These are phyloP conservation scores for Hirudinaria manillensis DNA, from an alignment of 2,888 invertebrate species.

Conservation along the genomic window DNA sequence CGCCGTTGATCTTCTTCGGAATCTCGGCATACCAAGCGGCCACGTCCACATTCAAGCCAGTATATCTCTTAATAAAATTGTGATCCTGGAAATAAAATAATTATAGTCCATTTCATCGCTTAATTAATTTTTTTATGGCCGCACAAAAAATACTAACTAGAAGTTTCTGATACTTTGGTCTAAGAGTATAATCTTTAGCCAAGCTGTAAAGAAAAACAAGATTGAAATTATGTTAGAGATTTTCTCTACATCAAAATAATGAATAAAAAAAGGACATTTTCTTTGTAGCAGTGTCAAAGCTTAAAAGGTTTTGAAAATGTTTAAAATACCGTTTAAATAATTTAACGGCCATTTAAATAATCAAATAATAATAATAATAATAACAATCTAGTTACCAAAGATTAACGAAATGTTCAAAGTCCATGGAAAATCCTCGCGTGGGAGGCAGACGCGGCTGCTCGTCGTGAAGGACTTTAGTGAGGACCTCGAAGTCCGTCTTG, in stretches of 20 bases:
- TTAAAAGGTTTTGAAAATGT: too few species aligned
- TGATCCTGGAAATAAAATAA: slow-evolving; percentile 60
- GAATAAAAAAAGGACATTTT: background rate
- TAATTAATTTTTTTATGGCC: background rate
- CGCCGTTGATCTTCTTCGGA: slow-evolving; percentile 1
- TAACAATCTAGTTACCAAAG: slow-evolving; percentile 65
- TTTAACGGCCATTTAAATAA: background rate
- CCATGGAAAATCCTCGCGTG: slow-evolving; percentile 70
- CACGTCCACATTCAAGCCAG: slow-evolving; percentile 63
- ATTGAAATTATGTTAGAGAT: background rate
- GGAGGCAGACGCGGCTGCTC: slow-evolving; percentile 63
- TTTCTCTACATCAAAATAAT: background rate
- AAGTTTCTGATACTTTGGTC: slow-evolving; percentile 87
- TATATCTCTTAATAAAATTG: slow-evolving; percentile 76
- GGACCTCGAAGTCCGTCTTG: slow-evolving; percentile 93
- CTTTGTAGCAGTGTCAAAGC: background rate
- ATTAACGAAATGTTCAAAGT: slow-evolving; percentile 83
- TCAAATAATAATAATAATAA: background rate
- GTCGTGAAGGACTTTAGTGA: slow-evolving; percentile 76
- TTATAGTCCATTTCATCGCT: background rate
- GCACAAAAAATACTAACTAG: slow-evolving; percentile 56
- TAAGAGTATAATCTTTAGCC: slow-evolving; percentile 82
- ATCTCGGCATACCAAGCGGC: slow-evolving; percentile 67
- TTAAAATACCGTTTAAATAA: too few species aligned
- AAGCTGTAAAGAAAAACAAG: slow-evolving; percentile 62